These are phyloP conservation scores for Eristalis pertinax DNA, from an alignment of 2,888 invertebrate species.

Conservation along the genomic window DNA sequence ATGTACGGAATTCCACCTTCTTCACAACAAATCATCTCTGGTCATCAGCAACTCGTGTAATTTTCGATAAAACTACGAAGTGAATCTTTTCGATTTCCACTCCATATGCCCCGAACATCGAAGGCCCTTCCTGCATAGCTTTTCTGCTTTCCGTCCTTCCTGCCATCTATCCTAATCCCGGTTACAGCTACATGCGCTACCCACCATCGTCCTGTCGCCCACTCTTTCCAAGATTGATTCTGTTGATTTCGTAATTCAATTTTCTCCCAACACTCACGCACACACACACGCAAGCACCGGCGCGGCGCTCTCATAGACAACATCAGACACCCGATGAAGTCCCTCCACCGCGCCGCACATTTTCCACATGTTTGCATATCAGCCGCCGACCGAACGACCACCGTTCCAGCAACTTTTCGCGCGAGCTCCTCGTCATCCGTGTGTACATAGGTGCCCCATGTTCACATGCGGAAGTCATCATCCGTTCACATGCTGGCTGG, in stretches of 20 bases:
- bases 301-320: background rate
- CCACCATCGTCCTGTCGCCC: background rate
- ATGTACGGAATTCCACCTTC: too few species aligned
- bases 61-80: slow-evolving; percentile 35
- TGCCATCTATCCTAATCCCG: slow-evolving; percentile 28
- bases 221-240: slow-evolving; percentile 62
- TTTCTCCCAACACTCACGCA: slow-evolving; percentile 58
- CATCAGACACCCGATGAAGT: slow-evolving; percentile 47
- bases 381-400: slow-evolving; percentile 45
- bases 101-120: slow-evolving; percentile 21
- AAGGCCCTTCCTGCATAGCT: slow-evolving; percentile 52
- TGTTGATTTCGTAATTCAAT: slow-evolving; percentile 72
- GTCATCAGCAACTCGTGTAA: background rate
- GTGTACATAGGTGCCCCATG: slow-evolving; percentile 34
- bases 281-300: background rate
- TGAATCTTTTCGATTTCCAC: slow-evolving; percentile 18
- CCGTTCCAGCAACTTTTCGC: slow-evolving; percentile 52
- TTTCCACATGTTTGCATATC: slow-evolving; percentile 71
- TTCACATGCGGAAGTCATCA: slow-evolving; percentile 71
- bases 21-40: background rate
- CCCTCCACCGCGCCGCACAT: slow-evolving; percentile 40
- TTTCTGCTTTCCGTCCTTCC: slow-evolving; percentile 58
- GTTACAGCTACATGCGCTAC: background rate
- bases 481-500: slow-evolving; percentile 58
- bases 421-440: slow-evolving; percentile 36